These are phyloP conservation scores for Paratrypauchen microcephalus DNA, from an alignment of 2,797 vertebrate species.

Conservation along the genomic window DNA sequence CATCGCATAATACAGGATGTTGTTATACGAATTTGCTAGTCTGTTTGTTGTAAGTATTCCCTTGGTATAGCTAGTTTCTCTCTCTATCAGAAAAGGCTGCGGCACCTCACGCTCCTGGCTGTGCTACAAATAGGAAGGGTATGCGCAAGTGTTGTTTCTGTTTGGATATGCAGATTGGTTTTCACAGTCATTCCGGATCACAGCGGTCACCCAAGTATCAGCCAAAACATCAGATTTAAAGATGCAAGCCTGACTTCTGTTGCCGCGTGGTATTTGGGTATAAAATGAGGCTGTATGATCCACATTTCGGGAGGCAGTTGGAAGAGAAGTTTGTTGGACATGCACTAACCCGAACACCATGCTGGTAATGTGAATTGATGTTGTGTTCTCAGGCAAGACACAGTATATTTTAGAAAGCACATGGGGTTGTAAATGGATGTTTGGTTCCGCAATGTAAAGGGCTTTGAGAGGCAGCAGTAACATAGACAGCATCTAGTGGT, in stretches of 20 bases:
- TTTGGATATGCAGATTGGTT: conserved; percentile 40
- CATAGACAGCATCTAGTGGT: no score
- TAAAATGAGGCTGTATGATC: background rate
- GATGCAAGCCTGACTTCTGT: background rate
- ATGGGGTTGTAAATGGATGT: no score
- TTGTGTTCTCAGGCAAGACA: background rate
- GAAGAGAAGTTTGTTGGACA: background rate
- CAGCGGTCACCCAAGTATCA: conserved; percentile 22
- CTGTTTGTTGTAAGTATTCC: conserved; percentile 53
- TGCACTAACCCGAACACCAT: background rate
- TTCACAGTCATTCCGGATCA: conserved; percentile 18
- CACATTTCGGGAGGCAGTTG: background rate
- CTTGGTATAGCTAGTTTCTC: conserved; percentile 52
- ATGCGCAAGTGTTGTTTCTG: background rate
- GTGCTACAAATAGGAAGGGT: conserved; percentile 53
- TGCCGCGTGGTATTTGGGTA: background rate
- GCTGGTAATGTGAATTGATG: background rate
- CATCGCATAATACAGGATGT: background rate
- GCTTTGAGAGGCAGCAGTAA: no score
- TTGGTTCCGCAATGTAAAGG: no score
- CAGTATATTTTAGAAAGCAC: no score
- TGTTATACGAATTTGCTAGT: conserved; percentile 20
- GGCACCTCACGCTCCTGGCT: conserved; percentile 45
- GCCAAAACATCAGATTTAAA: conserved; percentile 3
- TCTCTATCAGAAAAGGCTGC: conserved; percentile 57